Conservation (phyloP, 2,113 vertebrate genomes). For the Coptodon bakossiorum region DNA sequence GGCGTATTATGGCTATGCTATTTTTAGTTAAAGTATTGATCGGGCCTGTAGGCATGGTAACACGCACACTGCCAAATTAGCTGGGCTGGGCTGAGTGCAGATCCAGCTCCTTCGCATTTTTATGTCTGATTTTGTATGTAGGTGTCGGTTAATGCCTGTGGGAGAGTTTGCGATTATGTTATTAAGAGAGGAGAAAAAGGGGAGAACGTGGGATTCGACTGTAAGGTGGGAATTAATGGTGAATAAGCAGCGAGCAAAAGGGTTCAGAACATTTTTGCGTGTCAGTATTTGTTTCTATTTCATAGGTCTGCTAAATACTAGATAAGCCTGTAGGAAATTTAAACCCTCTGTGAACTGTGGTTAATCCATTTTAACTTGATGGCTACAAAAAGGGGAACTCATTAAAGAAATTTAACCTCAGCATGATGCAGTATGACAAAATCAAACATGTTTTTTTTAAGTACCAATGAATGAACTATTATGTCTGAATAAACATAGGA, state of each 20-base stretch:
- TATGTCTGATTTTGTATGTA: neutral
- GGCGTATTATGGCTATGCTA: slow-evolving; percentile 49
- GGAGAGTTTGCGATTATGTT: slow-evolving; percentile 5
- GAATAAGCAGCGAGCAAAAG: neutral
- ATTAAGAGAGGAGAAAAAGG: neutral
- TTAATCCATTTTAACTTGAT: slow-evolving; percentile 8
- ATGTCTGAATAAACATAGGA: neutral
- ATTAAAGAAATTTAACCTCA: neutral
- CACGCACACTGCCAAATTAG: slow-evolving; percentile 33
- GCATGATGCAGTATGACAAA: neutral
- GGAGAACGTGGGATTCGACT: neutral
- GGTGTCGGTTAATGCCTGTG: neutral
- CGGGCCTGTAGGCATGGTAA: slow-evolving; percentile 55
- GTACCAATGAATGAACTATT: neutral
- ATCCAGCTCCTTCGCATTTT: neutral
- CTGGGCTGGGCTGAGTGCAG: slow-evolving; percentile 11
- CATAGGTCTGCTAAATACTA: neutral
- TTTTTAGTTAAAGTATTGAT: slow-evolving; percentile 67
- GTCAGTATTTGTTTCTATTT: neutral
- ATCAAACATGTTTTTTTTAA: neutral
- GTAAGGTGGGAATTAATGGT: neutral
- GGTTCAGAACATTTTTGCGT: neutral
- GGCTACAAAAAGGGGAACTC: neutral
- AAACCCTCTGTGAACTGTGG: slow-evolving; percentile 25
- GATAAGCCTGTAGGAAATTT: neutral